Percentiles rank a stretch among this genome's conserved stretches.
phyloP scores from a whole-genome alignment of 2,113 vertebrate genomes.

The Argyrosomus japonicus region DNA sequence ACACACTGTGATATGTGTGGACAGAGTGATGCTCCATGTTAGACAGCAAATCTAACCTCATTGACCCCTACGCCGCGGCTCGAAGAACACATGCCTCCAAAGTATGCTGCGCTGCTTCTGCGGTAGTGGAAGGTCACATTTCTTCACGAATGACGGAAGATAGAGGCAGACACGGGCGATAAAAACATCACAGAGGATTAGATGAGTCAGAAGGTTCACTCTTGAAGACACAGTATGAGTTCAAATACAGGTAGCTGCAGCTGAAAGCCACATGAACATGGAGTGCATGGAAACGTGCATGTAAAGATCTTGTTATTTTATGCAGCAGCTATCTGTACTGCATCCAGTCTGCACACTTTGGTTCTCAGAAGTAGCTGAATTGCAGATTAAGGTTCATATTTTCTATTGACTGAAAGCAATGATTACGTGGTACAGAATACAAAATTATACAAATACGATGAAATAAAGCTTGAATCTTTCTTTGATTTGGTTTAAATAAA shows the following conservation, averaged over 20 bases:
- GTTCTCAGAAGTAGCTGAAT: background rate
- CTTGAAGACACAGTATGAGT: background rate
- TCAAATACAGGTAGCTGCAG: background rate
- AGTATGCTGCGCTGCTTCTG: conserved; percentile 94
- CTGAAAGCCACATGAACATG: background rate
- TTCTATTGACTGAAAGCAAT: background rate
- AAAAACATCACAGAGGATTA: conserved; percentile 12
- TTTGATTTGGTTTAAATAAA: conserved; percentile 9
- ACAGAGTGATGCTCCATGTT: background rate
- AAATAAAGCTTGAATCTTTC: too few species aligned
- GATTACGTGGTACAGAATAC: background rate
- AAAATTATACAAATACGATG: background rate
- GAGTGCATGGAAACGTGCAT: too few species aligned
- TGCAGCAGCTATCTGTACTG: background rate
- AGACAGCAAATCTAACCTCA: conserved; percentile 87
- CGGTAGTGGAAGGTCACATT: conserved; percentile 96
- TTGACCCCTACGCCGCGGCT: conserved; percentile 95
- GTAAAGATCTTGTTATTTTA: background rate
- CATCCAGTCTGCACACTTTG: background rate
- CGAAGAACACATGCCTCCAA: conserved; percentile 93
- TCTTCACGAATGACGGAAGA: conserved; percentile 76
- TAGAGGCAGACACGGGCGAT: conserved; percentile 8
- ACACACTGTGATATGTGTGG: background rate
- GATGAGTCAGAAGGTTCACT: background rate
- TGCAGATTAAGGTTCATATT: background rate